A percentile compares a stretch with the other conserved stretches of the same genome.
These are phyloP conservation scores for Rhadinocentrus ornatus DNA, from an alignment of 2,797 vertebrate species.

Conservation along the genomic window DNA sequence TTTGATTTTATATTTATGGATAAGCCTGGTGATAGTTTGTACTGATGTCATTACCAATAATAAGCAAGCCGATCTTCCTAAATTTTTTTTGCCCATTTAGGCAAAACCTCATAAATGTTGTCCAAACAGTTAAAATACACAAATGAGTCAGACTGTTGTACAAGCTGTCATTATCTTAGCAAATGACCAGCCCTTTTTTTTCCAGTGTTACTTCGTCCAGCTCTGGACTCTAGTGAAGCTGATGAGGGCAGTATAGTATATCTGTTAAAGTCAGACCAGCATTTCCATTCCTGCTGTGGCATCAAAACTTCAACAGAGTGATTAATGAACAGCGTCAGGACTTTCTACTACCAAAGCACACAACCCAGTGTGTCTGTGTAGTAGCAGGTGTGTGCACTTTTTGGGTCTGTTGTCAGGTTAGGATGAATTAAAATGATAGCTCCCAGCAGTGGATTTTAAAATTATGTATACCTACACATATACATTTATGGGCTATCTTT, in stretches of 20 bases:
- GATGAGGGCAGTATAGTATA: conserved; percentile 74
- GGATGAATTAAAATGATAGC: background rate
- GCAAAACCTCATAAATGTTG: background rate
- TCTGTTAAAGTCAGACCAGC: conserved; percentile 69
- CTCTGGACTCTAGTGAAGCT: conserved; percentile 55
- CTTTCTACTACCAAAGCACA: conserved; percentile 74
- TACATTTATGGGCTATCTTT: background rate
- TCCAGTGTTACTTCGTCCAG: conserved; percentile 39
- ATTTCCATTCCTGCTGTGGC: conserved; percentile 76
- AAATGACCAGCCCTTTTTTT: conserved; percentile 7
- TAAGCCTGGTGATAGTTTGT: background rate
- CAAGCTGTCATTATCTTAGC: conserved; percentile 5
- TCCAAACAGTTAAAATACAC: conserved; percentile 16
- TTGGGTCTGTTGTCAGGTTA: conserved; percentile 5
- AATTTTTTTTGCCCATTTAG: too few relatives aligned
- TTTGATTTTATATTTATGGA: too few relatives aligned
- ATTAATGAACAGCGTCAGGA: conserved; percentile 73
- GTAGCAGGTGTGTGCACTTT: conserved; percentile 26
- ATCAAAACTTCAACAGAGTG: conserved; percentile 75
- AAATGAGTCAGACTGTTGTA: background rate
- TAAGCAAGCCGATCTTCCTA: background rate
- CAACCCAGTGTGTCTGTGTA: conserved; percentile 36
- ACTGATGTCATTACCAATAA: background rate
- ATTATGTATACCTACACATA: background rate
- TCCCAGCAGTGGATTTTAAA: background rate